These are phyloP conservation scores for Pollenia labialis DNA, from an alignment of 2,888 invertebrate genomes.

Conservation along the genomic window DNA sequence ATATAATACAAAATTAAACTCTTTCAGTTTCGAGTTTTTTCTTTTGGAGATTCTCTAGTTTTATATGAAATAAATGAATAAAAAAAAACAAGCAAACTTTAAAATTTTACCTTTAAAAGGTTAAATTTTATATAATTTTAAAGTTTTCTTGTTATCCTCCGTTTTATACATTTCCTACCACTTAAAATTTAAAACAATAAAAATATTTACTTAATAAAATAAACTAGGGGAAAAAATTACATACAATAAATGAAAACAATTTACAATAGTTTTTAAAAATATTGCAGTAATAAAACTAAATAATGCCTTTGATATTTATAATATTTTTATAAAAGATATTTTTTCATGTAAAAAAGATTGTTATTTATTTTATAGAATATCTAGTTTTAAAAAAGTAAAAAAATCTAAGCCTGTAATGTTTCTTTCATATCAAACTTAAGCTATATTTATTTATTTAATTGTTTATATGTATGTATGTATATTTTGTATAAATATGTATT, in stretches of 20 bases:
- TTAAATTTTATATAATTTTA: neutral
- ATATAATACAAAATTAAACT: conserved; percentile 39
- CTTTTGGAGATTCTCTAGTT: conserved; percentile 41
- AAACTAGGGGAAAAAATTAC: neutral
- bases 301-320: conserved; percentile 44
- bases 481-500: conserved; percentile 30
- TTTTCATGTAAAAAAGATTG: neutral
- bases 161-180: neutral
- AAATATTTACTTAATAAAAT: conserved; percentile 13
- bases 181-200: conserved; percentile 31
- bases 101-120: neutral
- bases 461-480: conserved; percentile 38
- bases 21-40: neutral
- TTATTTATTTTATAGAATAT: conserved; percentile 28
- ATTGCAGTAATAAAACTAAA: conserved; percentile 41
- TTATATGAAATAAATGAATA: neutral
- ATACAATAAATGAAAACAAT: conserved; percentile 37
- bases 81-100: conserved; percentile 15
- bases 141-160: conserved; percentile 7
- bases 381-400: conserved; percentile 53
- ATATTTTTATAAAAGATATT: conserved; percentile 11
- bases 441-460: conserved; percentile 7
- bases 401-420: conserved; percentile 54
- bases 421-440: conserved; percentile 53
- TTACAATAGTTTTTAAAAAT: conserved; percentile 39